Conservation (phyloP, 2,113 vertebrate species). For the Henicopernis longicauda region DNA sequence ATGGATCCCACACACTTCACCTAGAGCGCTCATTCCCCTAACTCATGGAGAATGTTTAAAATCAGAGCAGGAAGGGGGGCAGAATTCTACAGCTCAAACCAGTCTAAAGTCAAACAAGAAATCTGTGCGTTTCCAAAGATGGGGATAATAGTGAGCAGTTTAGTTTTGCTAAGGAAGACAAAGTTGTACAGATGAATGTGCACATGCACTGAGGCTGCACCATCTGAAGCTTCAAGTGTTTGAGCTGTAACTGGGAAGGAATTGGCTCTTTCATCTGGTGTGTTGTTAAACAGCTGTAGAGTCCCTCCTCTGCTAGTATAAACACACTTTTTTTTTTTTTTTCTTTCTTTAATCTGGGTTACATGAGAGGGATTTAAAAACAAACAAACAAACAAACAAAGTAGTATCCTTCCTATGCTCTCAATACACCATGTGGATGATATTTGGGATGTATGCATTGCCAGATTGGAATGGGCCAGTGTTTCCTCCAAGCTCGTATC, state of each 20-base stretch:
- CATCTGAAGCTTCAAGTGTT: background rate
- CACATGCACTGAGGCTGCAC: background rate
- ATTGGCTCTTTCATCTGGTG: background rate
- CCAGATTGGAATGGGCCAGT: background rate
- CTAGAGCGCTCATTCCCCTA: accelerated
- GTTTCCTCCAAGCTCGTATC: background rate
- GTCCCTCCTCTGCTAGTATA: background rate
- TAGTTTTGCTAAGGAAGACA: background rate
- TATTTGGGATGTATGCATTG: background rate
- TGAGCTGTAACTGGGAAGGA: background rate
- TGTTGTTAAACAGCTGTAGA: background rate
- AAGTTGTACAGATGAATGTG: accelerated
- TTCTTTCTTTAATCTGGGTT: background rate
- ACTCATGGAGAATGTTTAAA: background rate
- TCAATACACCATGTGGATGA: background rate
- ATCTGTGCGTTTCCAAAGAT: background rate
- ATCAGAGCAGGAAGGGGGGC: accelerated
- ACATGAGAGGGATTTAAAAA: background rate
- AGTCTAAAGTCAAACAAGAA: background rate
- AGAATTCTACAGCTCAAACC: background rate
- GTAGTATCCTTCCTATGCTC: background rate
- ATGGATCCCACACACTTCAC: background rate
- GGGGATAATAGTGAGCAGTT: background rate
- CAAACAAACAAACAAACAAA: background rate
- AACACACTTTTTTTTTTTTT: background rate